These are phyloP conservation scores for Poecilia latipinna DNA, from an alignment of 2,113 vertebrate genomes.

Conservation along the genomic window DNA sequence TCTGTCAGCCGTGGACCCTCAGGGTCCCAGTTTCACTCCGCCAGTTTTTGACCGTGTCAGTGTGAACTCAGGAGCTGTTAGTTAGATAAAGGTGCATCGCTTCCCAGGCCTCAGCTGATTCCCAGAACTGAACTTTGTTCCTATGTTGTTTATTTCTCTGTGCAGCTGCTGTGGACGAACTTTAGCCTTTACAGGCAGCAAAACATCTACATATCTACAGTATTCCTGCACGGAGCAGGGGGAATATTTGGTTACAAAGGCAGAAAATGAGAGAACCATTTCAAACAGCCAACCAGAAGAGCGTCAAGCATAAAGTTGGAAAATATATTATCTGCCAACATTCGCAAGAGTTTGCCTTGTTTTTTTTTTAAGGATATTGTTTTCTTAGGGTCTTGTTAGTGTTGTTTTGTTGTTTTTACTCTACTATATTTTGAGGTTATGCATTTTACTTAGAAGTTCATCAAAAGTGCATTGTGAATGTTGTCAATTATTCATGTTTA, in stretches of 20 bases:
- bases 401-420: background rate
- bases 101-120: constrained; percentile 40
- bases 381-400: background rate
- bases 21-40: constrained; percentile 21
- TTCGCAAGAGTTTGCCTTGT: background rate
- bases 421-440: background rate
- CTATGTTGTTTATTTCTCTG: constrained; percentile 64
- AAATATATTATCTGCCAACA: background rate
- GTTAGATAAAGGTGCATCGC: constrained; percentile 61
- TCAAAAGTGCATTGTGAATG: no score
- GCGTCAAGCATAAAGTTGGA: background rate
- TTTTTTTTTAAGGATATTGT: background rate
- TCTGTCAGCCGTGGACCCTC: constrained; percentile 18
- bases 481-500: no score
- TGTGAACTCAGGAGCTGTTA: constrained; percentile 38
- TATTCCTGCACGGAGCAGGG: background rate
- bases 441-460: no score
- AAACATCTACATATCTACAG: constrained; percentile 14
- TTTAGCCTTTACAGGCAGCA: background rate
- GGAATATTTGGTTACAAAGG: background rate
- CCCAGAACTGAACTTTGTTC: constrained; percentile 73
- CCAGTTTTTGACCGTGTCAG: constrained; percentile 22
- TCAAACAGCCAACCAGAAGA: background rate
- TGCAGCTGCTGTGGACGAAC: constrained; percentile 19
- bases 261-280: background rate